A percentile compares a stretch with the other conserved stretches of the same genome.
phyloP scores from a whole-genome alignment of 1,140 invertebrate genomes.

The Drosophila melanica region DNA sequence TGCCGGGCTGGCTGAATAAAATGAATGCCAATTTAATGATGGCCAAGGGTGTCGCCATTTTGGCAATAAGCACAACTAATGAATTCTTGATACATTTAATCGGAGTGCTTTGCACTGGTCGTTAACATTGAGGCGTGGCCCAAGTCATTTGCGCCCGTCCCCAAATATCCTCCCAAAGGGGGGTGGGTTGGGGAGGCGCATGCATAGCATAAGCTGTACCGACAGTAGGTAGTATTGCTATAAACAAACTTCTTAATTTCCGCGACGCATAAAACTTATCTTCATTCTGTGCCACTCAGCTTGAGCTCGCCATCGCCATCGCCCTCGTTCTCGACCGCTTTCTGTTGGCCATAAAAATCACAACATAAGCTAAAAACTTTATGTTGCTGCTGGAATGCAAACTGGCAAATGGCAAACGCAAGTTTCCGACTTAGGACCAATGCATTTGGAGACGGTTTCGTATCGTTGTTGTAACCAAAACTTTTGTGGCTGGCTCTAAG shows the following conservation, averaged over 20 bases:
- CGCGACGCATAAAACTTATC: constrained; percentile 81
- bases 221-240: constrained; percentile 32
- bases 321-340: neutral
- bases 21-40: constrained; percentile 75
- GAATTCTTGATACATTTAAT: constrained; percentile 75
- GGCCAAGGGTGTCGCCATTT: constrained; percentile 15
- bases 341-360: constrained; percentile 68
- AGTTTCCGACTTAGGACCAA: constrained; percentile 68
- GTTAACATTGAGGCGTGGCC: constrained; percentile 40
- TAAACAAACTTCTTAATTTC: constrained; percentile 81
- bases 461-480: constrained; percentile 61
- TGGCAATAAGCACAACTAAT: constrained; percentile 49
- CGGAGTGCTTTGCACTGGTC: constrained; percentile 46
- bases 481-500: constrained; percentile 65
- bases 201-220: constrained; percentile 45
- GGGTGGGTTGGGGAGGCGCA: constrained; percentile 14
- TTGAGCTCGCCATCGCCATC: constrained; percentile 4
- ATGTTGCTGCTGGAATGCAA: constrained; percentile 66
- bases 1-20: constrained; percentile 42
- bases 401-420: constrained; percentile 69
- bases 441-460: constrained; percentile 54
- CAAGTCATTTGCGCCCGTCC: constrained; percentile 61
- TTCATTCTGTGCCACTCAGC: constrained; percentile 64
- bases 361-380: constrained; percentile 82
- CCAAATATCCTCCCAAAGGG: neutral